Conservation (phyloP, 2,113 vertebrate species). For the Lophura nycthemera region DNA sequence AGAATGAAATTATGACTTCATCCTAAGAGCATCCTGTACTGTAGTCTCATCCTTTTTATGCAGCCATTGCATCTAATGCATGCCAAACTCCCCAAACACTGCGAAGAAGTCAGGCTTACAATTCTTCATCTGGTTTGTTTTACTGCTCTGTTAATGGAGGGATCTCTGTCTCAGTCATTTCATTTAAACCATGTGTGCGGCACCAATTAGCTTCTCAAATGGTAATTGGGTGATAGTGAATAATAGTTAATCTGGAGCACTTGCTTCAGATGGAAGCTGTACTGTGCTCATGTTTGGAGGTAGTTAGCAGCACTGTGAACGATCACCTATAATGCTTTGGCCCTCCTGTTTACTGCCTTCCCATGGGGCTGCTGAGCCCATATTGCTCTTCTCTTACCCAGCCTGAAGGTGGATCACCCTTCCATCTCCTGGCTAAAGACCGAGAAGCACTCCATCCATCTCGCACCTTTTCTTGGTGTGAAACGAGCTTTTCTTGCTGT, state of each 20-base stretch:
- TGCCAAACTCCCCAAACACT: neutral
- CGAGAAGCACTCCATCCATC: neutral
- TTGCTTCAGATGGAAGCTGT: neutral
- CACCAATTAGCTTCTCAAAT: neutral
- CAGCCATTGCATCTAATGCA: neutral
- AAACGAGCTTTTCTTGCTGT: neutral
- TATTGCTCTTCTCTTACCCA: neutral
- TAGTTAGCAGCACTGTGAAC: neutral
- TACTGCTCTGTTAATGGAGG: neutral
- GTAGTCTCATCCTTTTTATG: neutral
- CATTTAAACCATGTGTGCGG: neutral
- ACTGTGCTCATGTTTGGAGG: neutral
- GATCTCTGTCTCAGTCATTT: neutral
- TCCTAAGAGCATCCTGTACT: neutral
- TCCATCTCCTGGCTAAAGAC: neutral
- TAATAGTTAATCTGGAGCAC: neutral
- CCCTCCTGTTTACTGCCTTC: neutral
- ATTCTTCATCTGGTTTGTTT: neutral
- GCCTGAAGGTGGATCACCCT: neutral
- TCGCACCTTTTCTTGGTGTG: neutral
- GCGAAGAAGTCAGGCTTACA: neutral
- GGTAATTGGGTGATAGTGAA: neutral
- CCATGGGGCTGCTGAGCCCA: neutral
- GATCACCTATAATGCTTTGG: neutral
- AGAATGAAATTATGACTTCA: neutral